Evolutionary conservation across 1,140 invertebrate species (phyloP), one percentile per base, ranked within the genome.

Genomic region (Helicoverpa zea): DNA sequence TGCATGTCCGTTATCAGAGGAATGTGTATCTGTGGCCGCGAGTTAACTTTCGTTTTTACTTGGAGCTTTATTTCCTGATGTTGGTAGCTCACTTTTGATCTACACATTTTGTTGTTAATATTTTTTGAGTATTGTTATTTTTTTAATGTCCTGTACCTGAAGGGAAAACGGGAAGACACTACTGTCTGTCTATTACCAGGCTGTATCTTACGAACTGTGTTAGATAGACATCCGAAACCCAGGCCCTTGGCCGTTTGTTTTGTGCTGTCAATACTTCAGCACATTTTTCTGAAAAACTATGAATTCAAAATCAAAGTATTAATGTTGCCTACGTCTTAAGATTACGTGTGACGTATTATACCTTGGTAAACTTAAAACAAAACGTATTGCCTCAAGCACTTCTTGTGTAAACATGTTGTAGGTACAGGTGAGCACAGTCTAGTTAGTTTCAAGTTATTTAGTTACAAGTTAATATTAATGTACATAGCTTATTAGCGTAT

Each of bases 11-110:
- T 70, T 70, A 70, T 72, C 68, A 47, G 5, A 9, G 0, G 18
- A 72, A 29, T 49, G 9, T 29, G 66, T 70, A 70, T 70, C 66
- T 70, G 29, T 23, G 12, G 13, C 64, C 16, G 30, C 64, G 43
- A 11, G 5, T 52, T 64, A n/a, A 70, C 66, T 70, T 70, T 54
- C 66, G 66, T 29, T 70, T 70, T 70, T 70, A 70, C 66, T 70
- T 52, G 47, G 54, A 29, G 66, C 29, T 66, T 66, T 12, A n/a
- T 66, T 70, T 70, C 49, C 66, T 54, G 49, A 70, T 9, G 63
- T 66, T 66, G 43, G 63, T 49, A 49, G 43, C 18, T 43, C 63
- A 47, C 43, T 12, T 54, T n/a, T 63, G 43, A 12, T 47, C 2
- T 54, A 14, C 54, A 23, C 14, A 10, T 54, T 54, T 35, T 13